Conservation (phyloP, 2,888 invertebrate genomes). For the Acanthosepion esculentum region DNA sequence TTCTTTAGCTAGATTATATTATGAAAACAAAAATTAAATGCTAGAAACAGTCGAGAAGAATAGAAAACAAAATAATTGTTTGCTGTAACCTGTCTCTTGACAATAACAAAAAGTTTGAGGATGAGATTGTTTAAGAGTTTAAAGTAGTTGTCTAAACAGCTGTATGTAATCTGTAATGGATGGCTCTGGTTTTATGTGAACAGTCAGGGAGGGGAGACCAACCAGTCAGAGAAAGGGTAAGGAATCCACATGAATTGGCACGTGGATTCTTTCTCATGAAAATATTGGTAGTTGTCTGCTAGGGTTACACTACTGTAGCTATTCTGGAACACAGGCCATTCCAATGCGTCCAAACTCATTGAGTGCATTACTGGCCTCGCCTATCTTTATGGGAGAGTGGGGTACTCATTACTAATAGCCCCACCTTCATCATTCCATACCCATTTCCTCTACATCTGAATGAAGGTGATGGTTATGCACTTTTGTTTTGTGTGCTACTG, state of each 20-base stretch:
- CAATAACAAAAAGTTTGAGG: background rate
- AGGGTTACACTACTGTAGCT: constrained; percentile 12
- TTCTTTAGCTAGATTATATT: no score
- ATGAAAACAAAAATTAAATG: no score
- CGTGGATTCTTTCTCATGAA: background rate
- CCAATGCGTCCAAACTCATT: constrained; percentile 11
- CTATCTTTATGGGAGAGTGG: background rate
- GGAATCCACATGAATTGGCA: background rate
- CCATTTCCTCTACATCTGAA: background rate
- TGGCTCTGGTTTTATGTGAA: background rate
- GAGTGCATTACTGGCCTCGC: background rate
- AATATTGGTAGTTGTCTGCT: background rate
- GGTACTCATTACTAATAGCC: background rate
- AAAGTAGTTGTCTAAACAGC: background rate
- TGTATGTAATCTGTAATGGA: background rate
- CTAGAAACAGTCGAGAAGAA: background rate
- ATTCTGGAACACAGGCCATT: background rate
- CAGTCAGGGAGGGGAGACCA: background rate
- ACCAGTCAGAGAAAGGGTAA: background rate
- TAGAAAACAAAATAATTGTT: background rate
- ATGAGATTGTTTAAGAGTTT: background rate
- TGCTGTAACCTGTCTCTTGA: background rate
- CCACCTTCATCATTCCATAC: background rate
- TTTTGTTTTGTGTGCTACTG: background rate
- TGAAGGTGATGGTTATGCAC: background rate